phyloP scores from a whole-genome alignment of 2,797 vertebrate genomes.

The Pipistrellus kuhlii region DNA sequence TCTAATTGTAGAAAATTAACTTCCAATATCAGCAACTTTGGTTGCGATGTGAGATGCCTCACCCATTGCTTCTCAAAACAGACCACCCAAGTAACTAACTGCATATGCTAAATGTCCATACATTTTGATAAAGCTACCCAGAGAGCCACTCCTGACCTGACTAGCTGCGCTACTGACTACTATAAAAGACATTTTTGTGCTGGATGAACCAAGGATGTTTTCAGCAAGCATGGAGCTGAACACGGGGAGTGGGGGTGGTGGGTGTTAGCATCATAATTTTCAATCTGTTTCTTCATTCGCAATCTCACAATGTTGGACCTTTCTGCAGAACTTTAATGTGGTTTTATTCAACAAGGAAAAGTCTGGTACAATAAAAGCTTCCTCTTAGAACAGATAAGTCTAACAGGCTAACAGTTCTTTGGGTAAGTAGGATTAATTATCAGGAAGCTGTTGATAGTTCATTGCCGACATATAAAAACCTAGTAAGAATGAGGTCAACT shows the following conservation, averaged over 20 bases:
- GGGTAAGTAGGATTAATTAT: conserved; percentile 88
- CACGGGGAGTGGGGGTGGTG: neutral
- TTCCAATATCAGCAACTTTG: neutral
- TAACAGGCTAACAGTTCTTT: conserved; percentile 86
- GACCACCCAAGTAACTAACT: conserved; percentile 85
- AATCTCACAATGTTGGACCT: conserved; percentile 15
- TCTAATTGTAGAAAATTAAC: conserved; percentile 54
- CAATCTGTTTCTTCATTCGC: conserved; percentile 69
- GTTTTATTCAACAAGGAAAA: conserved; percentile 78
- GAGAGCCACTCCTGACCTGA: neutral
- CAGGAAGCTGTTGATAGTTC: conserved; percentile 87
- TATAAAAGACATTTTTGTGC: neutral
- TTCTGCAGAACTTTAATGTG: conserved; percentile 74
- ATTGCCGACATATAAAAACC: conserved; percentile 86
- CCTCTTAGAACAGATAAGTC: conserved; percentile 86
- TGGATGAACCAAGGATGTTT: conserved; percentile 48
- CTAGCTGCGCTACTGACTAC: neutral
- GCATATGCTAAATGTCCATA: conserved; percentile 19
- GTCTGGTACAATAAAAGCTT: conserved; percentile 85
- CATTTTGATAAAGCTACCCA: neutral
- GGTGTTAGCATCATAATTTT: neutral
- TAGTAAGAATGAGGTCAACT: conserved; percentile 82
- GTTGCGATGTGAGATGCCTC: neutral
- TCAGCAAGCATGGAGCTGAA: conserved; percentile 28
- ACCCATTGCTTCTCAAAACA: conserved; percentile 86